A percentile compares a stretch with the other conserved stretches of the same genome.
Evolutionary conservation across 2,113 vertebrate species (phyloP).

Genomic region (Macroglossus sobrinus): DNA sequence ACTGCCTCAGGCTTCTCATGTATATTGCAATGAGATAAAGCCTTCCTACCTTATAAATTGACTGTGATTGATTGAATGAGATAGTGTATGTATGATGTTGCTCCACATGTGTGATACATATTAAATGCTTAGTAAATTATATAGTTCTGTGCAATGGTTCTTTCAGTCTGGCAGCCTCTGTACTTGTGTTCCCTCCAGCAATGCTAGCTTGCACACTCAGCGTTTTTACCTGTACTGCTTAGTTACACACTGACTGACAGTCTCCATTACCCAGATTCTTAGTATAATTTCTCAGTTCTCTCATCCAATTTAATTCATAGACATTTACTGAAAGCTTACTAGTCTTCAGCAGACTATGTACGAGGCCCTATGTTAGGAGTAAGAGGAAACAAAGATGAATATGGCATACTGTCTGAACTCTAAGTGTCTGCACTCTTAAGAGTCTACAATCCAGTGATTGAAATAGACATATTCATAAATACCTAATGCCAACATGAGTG

Average conservation of each 20-base stretch:
- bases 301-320: slow-evolving; percentile 37
- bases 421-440: neutral
- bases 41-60: neutral
- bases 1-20: neutral
- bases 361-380: neutral
- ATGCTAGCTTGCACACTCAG: neutral
- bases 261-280: slow-evolving; percentile 37
- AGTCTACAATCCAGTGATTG: neutral
- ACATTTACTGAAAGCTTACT: neutral
- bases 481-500: neutral
- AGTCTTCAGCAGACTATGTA: neutral
- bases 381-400: neutral
- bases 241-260: slow-evolving; percentile 26
- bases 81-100: neutral
- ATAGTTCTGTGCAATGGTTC: neutral
- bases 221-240: neutral
- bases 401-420: neutral
- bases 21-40: neutral
- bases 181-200: neutral
- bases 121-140: neutral
- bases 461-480: neutral
- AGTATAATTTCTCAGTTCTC: neutral
- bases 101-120: neutral
- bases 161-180: neutral
- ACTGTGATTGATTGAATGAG: neutral